Evolutionary conservation across 2,888 invertebrate species (phyloP).

Genomic region (Petrolisthes cinctipes): DNA sequence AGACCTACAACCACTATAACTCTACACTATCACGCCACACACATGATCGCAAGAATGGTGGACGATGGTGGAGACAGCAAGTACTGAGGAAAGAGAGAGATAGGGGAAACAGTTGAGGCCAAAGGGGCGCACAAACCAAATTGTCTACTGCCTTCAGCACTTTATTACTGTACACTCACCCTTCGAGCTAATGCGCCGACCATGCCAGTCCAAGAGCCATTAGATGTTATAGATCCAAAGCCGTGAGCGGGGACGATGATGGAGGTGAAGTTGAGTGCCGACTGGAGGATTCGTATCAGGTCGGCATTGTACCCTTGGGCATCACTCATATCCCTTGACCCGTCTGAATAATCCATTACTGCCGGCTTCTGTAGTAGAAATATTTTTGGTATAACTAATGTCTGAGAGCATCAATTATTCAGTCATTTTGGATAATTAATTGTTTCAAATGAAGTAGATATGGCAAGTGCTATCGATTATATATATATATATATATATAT

Average conservation of each 20-base stretch:
- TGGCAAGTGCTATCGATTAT: too few relatives aligned
- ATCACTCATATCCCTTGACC: neutral
- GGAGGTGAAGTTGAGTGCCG: constrained; percentile 11
- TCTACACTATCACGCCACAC: too few relatives aligned
- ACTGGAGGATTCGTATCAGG: neutral
- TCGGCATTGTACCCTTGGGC: constrained; percentile 13
- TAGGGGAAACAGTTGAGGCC: too few relatives aligned
- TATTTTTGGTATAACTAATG: too few relatives aligned
- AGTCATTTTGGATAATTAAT: too few relatives aligned
- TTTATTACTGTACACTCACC: constrained; percentile 5
- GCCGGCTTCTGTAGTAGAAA: constrained; percentile 12
- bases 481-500: too few relatives aligned
- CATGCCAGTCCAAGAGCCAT: constrained; percentile 55
- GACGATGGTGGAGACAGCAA: too few relatives aligned
- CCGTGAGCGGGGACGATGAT: constrained; percentile 14
- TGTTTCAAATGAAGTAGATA: too few relatives aligned
- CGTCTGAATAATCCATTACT: neutral
- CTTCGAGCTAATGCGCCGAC: constrained; percentile 38
- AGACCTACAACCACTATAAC: too few relatives aligned
- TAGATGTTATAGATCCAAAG: constrained; percentile 24
- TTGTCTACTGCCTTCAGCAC: neutral
- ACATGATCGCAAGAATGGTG: too few relatives aligned
- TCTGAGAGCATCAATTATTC: too few relatives aligned
- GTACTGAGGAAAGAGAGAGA: too few relatives aligned
- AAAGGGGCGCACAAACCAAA: neutral